phyloP scores from a whole-genome alignment of 2,888 invertebrate genomes.

The Ophion costatus region DNA sequence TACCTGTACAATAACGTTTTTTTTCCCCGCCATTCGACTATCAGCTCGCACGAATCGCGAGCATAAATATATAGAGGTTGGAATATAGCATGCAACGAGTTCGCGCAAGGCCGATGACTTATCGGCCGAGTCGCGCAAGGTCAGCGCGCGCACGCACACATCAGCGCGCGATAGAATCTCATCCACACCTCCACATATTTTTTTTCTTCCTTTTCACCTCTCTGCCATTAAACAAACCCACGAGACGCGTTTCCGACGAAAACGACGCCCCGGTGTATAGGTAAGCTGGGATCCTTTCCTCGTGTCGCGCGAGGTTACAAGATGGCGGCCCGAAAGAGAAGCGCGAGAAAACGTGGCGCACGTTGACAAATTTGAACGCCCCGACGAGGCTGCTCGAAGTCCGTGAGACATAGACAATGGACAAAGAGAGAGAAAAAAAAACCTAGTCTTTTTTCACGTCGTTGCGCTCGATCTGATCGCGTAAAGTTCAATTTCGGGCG shows the following conservation, averaged over 20 bases:
- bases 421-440: neutral
- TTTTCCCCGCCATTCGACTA: neutral
- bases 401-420: neutral
- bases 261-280: neutral
- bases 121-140: conserved; percentile 75
- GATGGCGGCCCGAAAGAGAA: conserved; percentile 24
- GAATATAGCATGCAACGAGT: conserved; percentile 12
- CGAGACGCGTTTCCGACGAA: neutral
- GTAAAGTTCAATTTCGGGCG: conserved; percentile 4
- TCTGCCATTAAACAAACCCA: conserved; percentile 2
- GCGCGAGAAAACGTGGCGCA: neutral
- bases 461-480: neutral
- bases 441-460: neutral
- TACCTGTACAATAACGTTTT: neutral
- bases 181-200: neutral
- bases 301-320: conserved; percentile 1
- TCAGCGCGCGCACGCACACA: conserved; percentile 54
- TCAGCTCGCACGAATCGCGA: neutral
- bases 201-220: neutral
- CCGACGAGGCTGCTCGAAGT: neutral
- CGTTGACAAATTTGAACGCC: neutral
- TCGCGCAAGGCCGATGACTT: conserved; percentile 71
- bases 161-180: neutral
- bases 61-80: neutral
- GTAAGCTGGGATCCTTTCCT: neutral